phyloP scores from a whole-genome alignment of 2,113 vertebrate species.

The Condylura cristata region DNA sequence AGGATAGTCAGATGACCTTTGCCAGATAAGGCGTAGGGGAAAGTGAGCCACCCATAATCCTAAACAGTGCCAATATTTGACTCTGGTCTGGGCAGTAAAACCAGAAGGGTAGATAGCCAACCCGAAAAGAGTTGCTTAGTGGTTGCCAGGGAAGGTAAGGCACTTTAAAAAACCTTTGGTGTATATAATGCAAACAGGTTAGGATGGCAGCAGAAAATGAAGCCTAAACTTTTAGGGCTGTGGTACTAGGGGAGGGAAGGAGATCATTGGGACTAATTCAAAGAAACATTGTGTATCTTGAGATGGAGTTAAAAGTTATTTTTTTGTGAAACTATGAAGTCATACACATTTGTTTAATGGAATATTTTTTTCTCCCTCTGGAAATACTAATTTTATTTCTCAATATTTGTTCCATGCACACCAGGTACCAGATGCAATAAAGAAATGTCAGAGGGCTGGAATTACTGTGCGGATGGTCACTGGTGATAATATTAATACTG shows the following conservation, averaged over 20 bases:
- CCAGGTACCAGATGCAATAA: constrained; percentile 98
- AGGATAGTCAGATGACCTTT: not conserved
- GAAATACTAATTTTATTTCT: constrained; percentile 33
- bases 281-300: not conserved
- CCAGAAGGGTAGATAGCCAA: not conserved
- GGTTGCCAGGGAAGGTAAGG: not conserved
- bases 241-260: not conserved
- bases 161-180: not conserved
- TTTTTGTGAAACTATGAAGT: not conserved
- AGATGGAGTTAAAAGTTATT: constrained; percentile 6
- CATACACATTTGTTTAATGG: not conserved
- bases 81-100: not conserved
- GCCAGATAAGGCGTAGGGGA: not conserved
- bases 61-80: not conserved
- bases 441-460: constrained; percentile 96
- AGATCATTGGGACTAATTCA: not conserved
- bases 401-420: constrained; percentile 28
- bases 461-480: constrained; percentile 99
- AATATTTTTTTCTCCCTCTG: not conserved
- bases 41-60: not conserved
- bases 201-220: constrained; percentile 28
- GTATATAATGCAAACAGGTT: not conserved
- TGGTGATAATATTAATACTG: constrained; percentile 99
- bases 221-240: constrained; percentile 11
- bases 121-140: not conserved